Evolutionary conservation across 2,888 invertebrate species (phyloP).

Genomic region (Lasioglossum figueresi): DNA sequence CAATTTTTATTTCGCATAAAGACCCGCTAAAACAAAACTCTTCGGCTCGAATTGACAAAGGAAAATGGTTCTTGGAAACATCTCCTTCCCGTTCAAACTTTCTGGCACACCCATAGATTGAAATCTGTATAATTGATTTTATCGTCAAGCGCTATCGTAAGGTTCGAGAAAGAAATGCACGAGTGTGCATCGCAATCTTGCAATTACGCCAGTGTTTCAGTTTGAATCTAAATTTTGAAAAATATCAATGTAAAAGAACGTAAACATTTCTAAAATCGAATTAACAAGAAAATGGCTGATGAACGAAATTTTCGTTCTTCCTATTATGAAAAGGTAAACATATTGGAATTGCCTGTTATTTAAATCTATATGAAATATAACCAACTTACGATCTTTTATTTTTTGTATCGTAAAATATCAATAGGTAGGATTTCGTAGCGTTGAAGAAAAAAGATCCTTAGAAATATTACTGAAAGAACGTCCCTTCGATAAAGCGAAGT

Average conservation of each 20-base stretch:
- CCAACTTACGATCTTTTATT: slow-evolving; percentile 1
- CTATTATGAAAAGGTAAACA: slow-evolving; percentile 89
- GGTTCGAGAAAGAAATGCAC: neutral
- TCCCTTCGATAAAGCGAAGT: slow-evolving; percentile 90
- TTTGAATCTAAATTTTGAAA: slow-evolving; percentile 6
- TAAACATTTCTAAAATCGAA: neutral
- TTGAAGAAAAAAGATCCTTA: slow-evolving; percentile 95
- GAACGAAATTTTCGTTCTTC: slow-evolving; percentile 93
- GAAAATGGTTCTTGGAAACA: too few relatives aligned
- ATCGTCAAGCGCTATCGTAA: neutral
- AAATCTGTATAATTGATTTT: slow-evolving; percentile 2
- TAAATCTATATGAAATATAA: neutral
- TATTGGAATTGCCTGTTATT: neutral
- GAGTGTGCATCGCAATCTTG: neutral
- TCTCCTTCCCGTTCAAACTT: too few relatives aligned
- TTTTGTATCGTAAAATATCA: slow-evolving; percentile 7
- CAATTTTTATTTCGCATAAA: too few relatives aligned
- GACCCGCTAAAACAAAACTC: too few relatives aligned
- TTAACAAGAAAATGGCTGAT: slow-evolving; percentile 85
- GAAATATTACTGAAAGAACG: slow-evolving; percentile 95
- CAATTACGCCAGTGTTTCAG: neutral
- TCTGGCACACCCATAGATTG: neutral
- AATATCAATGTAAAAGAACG: neutral
- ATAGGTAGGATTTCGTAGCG: slow-evolving; percentile 93
- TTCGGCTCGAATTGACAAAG: too few relatives aligned